Percentiles rank a stretch among this genome's conserved stretches.
These are phyloP conservation scores for Drosophila simulans DNA, from an alignment of 1,140 invertebrate genomes.

Conservation along the genomic window DNA sequence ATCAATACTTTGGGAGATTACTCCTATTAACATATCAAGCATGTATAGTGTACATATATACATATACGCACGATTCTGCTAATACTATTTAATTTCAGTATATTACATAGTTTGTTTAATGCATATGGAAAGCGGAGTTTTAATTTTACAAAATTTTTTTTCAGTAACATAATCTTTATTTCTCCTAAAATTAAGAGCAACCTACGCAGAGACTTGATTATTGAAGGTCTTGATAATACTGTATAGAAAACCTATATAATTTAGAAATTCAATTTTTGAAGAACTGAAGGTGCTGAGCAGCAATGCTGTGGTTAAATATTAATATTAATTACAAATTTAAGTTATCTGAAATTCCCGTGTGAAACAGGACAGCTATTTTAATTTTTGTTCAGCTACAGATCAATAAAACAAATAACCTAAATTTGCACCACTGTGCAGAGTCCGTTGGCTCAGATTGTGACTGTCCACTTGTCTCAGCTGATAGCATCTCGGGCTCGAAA, in stretches of 20 bases:
- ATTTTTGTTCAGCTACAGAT: too few relatives aligned
- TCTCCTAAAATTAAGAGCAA: not conserved
- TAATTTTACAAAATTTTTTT: not conserved
- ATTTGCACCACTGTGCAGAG: constrained; percentile 35
- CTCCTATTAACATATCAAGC: too few relatives aligned
- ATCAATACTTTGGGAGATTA: too few relatives aligned
- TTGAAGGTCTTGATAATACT: constrained; percentile 3
- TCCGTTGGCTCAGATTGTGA: constrained; percentile 35
- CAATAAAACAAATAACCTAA: not conserved
- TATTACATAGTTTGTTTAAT: too few relatives aligned
- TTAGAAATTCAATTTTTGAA: not conserved
- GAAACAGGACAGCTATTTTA: too few relatives aligned
- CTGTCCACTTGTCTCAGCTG: constrained; percentile 23
- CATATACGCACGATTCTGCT: too few relatives aligned
- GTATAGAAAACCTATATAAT: not conserved
- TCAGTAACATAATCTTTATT: constrained; percentile 32
- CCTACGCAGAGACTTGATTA: not conserved
- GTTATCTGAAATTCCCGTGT: too few relatives aligned
- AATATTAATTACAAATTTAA: too few relatives aligned
- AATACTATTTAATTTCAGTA: too few relatives aligned
- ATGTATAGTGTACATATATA: too few relatives aligned
- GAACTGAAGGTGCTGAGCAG: not conserved
- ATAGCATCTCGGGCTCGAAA: constrained; percentile 42
- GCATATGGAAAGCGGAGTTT: too few relatives aligned
- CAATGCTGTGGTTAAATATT: not conserved